Percentiles rank a stretch among this genome's conserved stretches.
phyloP scores from a whole-genome alignment of 2,113 vertebrate genomes.

The Indri indri region DNA sequence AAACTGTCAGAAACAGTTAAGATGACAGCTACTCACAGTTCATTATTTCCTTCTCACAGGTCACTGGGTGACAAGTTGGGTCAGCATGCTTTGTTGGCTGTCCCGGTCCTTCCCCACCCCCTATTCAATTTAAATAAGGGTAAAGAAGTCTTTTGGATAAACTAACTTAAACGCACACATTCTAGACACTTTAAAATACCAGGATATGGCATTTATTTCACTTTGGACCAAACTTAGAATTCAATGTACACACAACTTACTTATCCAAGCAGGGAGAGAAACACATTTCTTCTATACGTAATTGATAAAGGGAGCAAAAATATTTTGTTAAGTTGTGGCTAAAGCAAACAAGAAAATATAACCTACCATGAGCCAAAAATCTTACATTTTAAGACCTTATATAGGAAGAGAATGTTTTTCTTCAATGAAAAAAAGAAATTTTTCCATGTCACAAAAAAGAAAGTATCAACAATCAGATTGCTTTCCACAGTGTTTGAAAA shows the following conservation, averaged over 20 bases:
- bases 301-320: constrained; percentile 50
- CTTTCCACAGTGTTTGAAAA: constrained; percentile 13
- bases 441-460: neutral
- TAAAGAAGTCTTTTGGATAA: constrained; percentile 74
- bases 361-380: constrained; percentile 40
- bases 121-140: constrained; percentile 82
- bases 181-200: constrained; percentile 48
- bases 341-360: constrained; percentile 72
- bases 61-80: constrained; percentile 98
- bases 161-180: constrained; percentile 78
- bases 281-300: constrained; percentile 26
- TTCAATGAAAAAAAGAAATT: neutral
- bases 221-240: constrained; percentile 48
- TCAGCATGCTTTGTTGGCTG: constrained; percentile 92
- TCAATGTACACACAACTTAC: neutral
- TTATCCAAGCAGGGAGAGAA: neutral
- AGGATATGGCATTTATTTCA: constrained; percentile 8
- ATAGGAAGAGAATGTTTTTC: constrained; percentile 48
- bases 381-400: constrained; percentile 61
- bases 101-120: constrained; percentile 82
- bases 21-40: constrained; percentile 98
- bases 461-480: neutral
- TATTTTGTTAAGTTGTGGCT: constrained; percentile 61
- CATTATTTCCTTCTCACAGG: constrained; percentile 99
- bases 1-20: constrained; percentile 97